phyloP scores from a whole-genome alignment of 2,113 vertebrate genomes.

The Paramisgurnus dabryanus region DNA sequence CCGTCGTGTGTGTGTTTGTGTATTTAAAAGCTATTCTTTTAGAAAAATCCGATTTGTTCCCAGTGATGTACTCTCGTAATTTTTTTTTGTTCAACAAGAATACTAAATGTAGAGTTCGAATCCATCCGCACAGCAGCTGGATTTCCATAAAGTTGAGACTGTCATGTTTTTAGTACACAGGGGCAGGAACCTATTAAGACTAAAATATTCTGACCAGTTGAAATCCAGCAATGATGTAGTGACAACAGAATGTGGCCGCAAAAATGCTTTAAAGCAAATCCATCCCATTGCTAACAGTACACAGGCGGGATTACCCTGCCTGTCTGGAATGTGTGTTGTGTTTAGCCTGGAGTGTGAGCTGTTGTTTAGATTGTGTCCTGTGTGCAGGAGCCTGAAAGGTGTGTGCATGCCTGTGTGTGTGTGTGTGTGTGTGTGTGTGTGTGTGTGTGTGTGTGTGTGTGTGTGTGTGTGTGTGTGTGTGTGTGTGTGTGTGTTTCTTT shows the following conservation, averaged over 20 bases:
- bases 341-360: constrained; percentile 34
- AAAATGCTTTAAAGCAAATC: constrained; percentile 30
- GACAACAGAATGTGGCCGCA: constrained; percentile 35
- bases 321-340: constrained; percentile 40
- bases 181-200: constrained; percentile 28
- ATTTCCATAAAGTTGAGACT: neutral
- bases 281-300: constrained; percentile 33
- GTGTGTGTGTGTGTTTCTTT: constrained; percentile 17
- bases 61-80: neutral
- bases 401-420: neutral
- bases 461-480: neutral
- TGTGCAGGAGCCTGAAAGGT: constrained; percentile 19
- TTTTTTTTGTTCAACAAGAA: neutral
- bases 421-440: neutral
- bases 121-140: neutral
- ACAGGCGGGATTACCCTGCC: constrained; percentile 42
- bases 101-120: neutral
- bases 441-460: neutral
- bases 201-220: constrained; percentile 14
- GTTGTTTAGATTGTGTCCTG: constrained; percentile 3
- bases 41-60: neutral
- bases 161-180: neutral
- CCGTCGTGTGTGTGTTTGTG: neutral
- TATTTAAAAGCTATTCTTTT: constrained; percentile 2
- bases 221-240: constrained; percentile 36